Conservation (phyloP, 1,140 invertebrate species). For the Druon quercuslanigerum region DNA sequence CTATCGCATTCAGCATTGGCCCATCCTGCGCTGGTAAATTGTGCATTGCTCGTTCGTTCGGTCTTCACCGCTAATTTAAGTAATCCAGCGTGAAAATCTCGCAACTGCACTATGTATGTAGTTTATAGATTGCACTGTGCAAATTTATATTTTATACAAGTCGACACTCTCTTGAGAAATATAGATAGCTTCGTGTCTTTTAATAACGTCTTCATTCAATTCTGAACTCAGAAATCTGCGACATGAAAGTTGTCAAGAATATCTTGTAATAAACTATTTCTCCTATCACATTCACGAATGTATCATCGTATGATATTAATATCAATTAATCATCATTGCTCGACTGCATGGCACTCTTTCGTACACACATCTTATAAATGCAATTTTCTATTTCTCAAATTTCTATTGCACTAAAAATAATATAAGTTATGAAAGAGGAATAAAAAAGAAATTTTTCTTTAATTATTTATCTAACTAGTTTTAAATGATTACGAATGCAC, state of each 20-base stretch:
- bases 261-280: neutral
- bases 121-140: slow-evolving; percentile 20
- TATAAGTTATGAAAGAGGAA: too few relatives aligned
- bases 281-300: neutral
- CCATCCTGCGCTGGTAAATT: slow-evolving; percentile 19
- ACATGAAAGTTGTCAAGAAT: slow-evolving; percentile 1
- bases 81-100: slow-evolving; percentile 22
- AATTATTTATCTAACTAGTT: too few relatives aligned
- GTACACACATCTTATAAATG: neutral
- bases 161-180: slow-evolving; percentile 4
- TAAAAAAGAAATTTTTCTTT: too few relatives aligned
- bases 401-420: too few relatives aligned
- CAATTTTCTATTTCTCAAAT: too few relatives aligned
- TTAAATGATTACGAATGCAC: too few relatives aligned
- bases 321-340: slow-evolving; percentile 5
- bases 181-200: slow-evolving; percentile 14
- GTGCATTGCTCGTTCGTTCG: slow-evolving; percentile 30
- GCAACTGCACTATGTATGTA: slow-evolving; percentile 14
- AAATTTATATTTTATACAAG: slow-evolving; percentile 13
- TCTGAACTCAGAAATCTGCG: slow-evolving; percentile 11
- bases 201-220: neutral
- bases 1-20: slow-evolving; percentile 8
- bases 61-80: slow-evolving; percentile 29
- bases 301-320: neutral
- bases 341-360: neutral